phyloP scores from a whole-genome alignment of 2,113 vertebrate genomes.

The Oreochromis tanganicae region DNA sequence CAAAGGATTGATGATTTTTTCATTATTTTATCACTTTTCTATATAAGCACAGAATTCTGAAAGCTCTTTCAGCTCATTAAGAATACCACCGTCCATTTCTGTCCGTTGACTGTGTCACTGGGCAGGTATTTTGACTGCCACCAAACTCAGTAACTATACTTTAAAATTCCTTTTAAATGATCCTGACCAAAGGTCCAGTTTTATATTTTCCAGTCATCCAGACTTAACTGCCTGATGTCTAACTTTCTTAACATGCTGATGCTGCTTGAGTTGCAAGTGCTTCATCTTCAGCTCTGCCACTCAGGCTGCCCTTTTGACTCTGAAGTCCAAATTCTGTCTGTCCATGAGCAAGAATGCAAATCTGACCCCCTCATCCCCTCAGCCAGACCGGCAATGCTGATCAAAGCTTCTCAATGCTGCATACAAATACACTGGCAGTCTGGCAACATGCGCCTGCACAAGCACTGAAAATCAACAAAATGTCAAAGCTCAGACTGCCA shows the following conservation, averaged over 20 bases:
- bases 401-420: background rate
- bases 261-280: background rate
- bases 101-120: background rate
- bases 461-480: background rate
- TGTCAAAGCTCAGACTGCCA: background rate
- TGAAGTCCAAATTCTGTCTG: background rate
- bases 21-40: background rate
- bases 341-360: background rate
- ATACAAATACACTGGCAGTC: background rate
- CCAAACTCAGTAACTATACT: background rate
- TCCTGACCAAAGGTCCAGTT: background rate
- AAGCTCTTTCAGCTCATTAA: background rate
- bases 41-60: background rate
- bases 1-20: background rate
- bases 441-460: background rate
- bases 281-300: background rate
- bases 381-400: background rate
- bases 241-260: background rate
- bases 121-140: background rate
- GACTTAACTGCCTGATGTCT: background rate
- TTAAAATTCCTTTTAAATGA: background rate
- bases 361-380: background rate
- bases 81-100: background rate
- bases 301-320: background rate
- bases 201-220: background rate